Conservation (phyloP, 64 coral and sea anemone genomes). For the Montipora capricornis region DNA sequence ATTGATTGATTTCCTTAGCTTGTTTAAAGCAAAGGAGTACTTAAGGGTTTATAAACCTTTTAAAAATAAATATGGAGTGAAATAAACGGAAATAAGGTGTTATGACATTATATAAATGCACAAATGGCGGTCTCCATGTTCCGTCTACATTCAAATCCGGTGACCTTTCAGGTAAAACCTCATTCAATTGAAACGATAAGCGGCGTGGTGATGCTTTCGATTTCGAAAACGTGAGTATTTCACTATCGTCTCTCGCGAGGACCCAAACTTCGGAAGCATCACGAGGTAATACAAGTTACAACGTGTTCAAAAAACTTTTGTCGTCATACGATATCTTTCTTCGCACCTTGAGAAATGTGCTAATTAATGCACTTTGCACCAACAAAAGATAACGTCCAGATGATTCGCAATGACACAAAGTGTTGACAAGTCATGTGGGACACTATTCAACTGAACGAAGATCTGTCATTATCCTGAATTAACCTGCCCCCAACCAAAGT, state of each 20-base stretch:
- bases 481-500: not conserved
- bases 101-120: not conserved
- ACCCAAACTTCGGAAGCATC: not conserved
- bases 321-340: not conserved
- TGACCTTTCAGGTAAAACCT: not conserved
- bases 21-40: not conserved
- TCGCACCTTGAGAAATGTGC: conserved; percentile 12
- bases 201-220: not conserved
- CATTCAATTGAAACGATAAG: not conserved
- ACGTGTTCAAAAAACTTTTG: not conserved
- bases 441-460: conserved; percentile 3
- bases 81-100: not conserved
- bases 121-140: not conserved
- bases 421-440: conserved; percentile 8
- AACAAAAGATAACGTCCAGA: conserved; percentile 4
- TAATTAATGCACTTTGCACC: conserved; percentile 36
- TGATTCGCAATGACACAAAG: conserved; percentile 6
- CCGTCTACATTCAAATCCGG: not conserved
- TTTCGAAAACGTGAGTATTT: not conserved
- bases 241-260: too few species aligned
- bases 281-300: not conserved
- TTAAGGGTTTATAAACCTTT: not conserved
- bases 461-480: conserved; percentile 23
- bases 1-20: not conserved
- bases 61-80: not conserved